These are phyloP conservation scores for Cheiracanthium punctorium DNA, from an alignment of 2,888 invertebrate genomes.

Conservation along the genomic window DNA sequence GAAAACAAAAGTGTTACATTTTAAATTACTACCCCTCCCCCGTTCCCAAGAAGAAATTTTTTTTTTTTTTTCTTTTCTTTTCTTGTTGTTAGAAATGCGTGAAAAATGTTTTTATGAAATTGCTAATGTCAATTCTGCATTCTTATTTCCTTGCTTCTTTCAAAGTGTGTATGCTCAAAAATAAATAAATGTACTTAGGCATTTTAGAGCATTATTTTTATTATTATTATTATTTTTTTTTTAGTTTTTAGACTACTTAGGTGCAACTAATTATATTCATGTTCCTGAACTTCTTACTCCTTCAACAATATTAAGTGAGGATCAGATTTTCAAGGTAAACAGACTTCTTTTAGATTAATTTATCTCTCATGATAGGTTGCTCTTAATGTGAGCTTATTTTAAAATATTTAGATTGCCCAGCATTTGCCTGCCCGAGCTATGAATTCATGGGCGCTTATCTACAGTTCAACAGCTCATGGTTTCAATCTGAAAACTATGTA, in stretches of 20 bases:
- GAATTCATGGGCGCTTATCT: conserved; percentile 93
- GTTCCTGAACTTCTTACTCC: conserved; percentile 92
- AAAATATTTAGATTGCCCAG: conserved; percentile 82
- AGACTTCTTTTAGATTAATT: too few relatives aligned
- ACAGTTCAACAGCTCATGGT: conserved; percentile 97
- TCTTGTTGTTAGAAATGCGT: too few relatives aligned
- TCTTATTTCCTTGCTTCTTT: too few relatives aligned
- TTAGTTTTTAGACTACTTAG: conserved; percentile 45
- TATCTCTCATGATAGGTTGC: too few relatives aligned
- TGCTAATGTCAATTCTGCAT: too few relatives aligned
- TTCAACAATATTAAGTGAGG: conserved; percentile 93
- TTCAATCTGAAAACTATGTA: conserved; percentile 98
- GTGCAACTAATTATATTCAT: conserved; percentile 74
- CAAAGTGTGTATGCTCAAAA: too few relatives aligned
- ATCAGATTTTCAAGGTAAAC: conserved; percentile 82
- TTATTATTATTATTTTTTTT: not conserved
- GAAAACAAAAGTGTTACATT: too few relatives aligned
- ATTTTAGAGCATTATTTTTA: not conserved
- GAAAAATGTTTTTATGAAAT: too few relatives aligned
- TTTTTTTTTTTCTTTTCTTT: too few relatives aligned
- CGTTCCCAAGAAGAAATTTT: too few relatives aligned
- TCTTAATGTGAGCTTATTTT: not conserved
- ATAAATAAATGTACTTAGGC: too few relatives aligned
- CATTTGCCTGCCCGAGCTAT: conserved; percentile 96
- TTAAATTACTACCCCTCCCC: too few relatives aligned